phyloP scores from a whole-genome alignment of 2,888 invertebrate species.

The Flexamia atlantica region DNA sequence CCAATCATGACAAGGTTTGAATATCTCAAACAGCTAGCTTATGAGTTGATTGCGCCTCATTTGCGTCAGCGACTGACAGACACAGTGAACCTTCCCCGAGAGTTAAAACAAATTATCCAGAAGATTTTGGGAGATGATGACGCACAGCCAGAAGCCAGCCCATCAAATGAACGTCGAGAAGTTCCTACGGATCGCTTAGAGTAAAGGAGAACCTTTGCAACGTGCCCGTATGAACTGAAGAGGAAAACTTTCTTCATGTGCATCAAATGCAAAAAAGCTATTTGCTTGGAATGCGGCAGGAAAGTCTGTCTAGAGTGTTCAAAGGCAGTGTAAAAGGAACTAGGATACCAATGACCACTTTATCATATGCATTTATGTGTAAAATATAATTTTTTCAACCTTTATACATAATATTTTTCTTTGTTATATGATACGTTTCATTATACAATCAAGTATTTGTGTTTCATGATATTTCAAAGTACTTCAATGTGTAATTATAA shows the following conservation, averaged over 20 bases:
- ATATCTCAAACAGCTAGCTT: slow-evolving; percentile 56
- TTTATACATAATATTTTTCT: neutral
- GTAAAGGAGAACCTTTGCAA: neutral
- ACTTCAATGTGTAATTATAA: too few species aligned
- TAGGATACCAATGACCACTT: neutral
- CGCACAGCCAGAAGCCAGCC: neutral
- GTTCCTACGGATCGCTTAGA: too few species aligned
- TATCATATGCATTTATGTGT: neutral
- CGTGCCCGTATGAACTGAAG: slow-evolving; percentile 5
- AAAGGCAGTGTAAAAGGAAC: neutral
- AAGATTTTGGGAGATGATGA: slow-evolving; percentile 48
- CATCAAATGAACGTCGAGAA: neutral
- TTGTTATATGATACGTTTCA: neutral
- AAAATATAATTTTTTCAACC: neutral
- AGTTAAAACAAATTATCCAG: slow-evolving; percentile 56
- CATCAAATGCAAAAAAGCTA: neutral
- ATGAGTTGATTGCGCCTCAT: slow-evolving; percentile 36
- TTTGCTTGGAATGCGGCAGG: slow-evolving; percentile 11
- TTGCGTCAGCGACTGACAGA: slow-evolving; percentile 41
- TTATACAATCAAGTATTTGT: neutral
- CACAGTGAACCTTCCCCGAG: slow-evolving; percentile 53
- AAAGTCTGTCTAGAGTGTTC: neutral
- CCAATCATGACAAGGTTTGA: slow-evolving; percentile 52
- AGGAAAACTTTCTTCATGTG: slow-evolving; percentile 7
- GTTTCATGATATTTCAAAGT: neutral